Evolutionary conservation across 2,888 invertebrate genomes (phyloP).

Genomic region (Scrobipalpa atriplicella): DNA sequence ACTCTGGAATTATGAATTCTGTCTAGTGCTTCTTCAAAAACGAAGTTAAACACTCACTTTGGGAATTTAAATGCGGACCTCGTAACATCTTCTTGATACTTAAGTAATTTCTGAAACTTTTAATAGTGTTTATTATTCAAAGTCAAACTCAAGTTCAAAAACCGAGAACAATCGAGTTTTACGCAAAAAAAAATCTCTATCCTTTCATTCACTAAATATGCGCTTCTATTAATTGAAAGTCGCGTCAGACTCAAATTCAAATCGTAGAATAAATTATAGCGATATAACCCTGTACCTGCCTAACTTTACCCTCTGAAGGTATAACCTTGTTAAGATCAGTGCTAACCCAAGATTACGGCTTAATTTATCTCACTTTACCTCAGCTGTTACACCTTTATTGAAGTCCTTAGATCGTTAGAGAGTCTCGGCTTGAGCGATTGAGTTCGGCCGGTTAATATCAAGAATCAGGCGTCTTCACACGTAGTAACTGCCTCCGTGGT

Average conservation of each 20-base stretch:
- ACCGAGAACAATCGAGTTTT: background rate
- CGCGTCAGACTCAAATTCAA: background rate
- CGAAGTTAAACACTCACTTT: background rate
- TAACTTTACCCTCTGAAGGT: conserved; percentile 4
- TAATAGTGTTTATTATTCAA: background rate
- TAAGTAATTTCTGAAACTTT: conserved; percentile 3
- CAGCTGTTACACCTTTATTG: conserved; percentile 15
- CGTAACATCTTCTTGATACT: background rate
- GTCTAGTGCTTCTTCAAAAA: background rate
- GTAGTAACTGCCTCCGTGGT: too few relatives aligned
- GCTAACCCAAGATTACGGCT: conserved; percentile 6
- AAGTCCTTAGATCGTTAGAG: conserved; percentile 17
- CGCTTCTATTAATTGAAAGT: too few relatives aligned
- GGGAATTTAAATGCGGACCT: background rate
- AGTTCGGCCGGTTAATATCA: conserved; percentile 5
- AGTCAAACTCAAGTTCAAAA: background rate
- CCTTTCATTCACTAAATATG: too few relatives aligned
- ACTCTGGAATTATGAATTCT: background rate
- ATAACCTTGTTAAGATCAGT: conserved; percentile 4
- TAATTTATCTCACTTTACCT: conserved; percentile 21
- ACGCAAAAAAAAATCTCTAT: too few relatives aligned
- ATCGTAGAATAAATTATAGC: background rate
- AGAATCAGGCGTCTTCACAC: background rate
- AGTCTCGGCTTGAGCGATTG: background rate
- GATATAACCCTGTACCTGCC: background rate